phyloP scores from a whole-genome alignment of 1,140 invertebrate species.

The Eciton burchellii region DNA sequence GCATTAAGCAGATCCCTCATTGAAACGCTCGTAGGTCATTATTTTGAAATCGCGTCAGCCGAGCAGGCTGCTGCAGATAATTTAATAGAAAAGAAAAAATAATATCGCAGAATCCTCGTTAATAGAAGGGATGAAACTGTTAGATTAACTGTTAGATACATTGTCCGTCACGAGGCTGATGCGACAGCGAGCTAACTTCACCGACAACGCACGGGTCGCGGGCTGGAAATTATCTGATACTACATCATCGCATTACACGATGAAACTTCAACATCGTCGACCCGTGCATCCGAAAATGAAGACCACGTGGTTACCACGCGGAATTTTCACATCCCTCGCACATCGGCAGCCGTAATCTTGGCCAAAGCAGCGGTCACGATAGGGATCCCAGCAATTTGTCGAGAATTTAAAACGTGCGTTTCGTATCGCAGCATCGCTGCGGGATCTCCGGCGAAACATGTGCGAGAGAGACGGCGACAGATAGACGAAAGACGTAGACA shows the following conservation, averaged over 20 bases:
- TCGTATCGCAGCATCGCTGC: too few relatives aligned
- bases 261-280: background rate
- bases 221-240: background rate
- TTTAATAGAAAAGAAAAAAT: background rate
- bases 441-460: background rate
- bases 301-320: background rate
- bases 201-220: background rate
- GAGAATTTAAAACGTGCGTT: background rate
- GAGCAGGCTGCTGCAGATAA: background rate
- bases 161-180: background rate
- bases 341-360: background rate
- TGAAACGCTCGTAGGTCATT: background rate
- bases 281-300: background rate
- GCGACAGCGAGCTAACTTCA: background rate
- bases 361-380: background rate
- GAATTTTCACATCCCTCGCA: slow-evolving; percentile 16
- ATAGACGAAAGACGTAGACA: too few relatives aligned
- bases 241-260: background rate
- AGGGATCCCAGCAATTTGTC: slow-evolving; percentile 5
- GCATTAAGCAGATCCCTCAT: background rate
- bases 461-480: background rate
- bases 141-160: too few relatives aligned
- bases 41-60: background rate
- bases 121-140: background rate
- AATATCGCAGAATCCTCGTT: background rate